Evolutionary conservation across 2,797 vertebrate species (phyloP).

Genomic region (Sebastes matsubarae): DNA sequence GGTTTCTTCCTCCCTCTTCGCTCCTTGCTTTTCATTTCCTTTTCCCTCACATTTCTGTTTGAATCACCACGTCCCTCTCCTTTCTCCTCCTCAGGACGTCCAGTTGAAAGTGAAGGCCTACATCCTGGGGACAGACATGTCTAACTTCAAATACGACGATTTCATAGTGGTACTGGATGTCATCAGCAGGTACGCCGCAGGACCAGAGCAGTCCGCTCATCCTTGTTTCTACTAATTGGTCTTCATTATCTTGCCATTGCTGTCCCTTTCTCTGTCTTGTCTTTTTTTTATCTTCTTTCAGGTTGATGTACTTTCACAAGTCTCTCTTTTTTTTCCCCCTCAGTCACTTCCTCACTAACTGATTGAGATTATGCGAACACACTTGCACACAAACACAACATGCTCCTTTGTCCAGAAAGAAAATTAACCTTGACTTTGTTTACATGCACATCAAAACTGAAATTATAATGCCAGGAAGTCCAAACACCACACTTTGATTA

Average conservation of each 20-base stretch:
- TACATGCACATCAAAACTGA: background rate
- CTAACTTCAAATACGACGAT: slow-evolving; percentile 98
- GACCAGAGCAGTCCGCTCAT: slow-evolving; percentile 5
- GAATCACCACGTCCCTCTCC: background rate
- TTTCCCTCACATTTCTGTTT: background rate
- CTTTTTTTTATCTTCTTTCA: background rate
- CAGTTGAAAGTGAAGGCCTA: slow-evolving; percentile 98
- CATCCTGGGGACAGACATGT: slow-evolving; percentile 97
- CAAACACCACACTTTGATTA: background rate
- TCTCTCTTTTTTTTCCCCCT: background rate
- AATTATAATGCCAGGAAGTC: background rate
- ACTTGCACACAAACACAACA: background rate
- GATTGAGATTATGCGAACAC: background rate
- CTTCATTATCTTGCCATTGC: slow-evolving; percentile 1
- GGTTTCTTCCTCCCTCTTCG: background rate
- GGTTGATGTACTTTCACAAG: background rate
- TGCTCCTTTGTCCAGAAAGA: background rate
- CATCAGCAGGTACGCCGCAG: slow-evolving; percentile 91
- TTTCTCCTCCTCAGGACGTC: slow-evolving; percentile 87
- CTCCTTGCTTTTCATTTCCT: background rate
- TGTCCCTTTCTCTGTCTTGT: background rate
- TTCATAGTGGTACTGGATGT: slow-evolving; percentile 99
- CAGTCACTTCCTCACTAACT: background rate
- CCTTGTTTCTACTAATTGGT: slow-evolving; percentile 58
- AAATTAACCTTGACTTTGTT: background rate